Conservation (phyloP, 2,888 invertebrate genomes). For the Sesamia inferens region DNA sequence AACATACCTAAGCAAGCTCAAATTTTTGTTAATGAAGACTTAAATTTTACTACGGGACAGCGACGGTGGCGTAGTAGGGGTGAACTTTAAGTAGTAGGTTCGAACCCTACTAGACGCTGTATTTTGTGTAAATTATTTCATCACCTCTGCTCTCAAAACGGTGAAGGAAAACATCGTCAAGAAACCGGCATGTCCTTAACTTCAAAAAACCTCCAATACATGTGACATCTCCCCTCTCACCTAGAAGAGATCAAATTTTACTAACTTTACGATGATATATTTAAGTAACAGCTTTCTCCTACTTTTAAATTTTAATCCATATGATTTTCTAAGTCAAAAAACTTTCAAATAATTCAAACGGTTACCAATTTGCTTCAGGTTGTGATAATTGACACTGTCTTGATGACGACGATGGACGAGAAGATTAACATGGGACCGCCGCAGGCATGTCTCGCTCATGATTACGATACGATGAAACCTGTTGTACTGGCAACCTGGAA, state of each 20-base stretch:
- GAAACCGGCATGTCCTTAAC: too few relatives aligned
- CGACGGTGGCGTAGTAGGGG: too few relatives aligned
- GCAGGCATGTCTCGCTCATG: conserved; percentile 96
- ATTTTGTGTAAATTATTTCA: too few relatives aligned
- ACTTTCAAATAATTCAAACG: conserved; percentile 3
- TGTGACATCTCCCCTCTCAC: too few relatives aligned
- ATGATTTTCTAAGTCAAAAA: not conserved
- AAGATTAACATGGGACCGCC: conserved; percentile 91
- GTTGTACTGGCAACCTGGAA: conserved; percentile 98
- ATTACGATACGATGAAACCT: conserved; percentile 98
- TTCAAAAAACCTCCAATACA: too few relatives aligned
- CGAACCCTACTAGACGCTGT: too few relatives aligned
- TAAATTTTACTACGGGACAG: not conserved
- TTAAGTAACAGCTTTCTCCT: conserved; percentile 3
- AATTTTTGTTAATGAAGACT: conserved; percentile 31
- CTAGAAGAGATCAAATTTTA: not conserved
- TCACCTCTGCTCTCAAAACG: too few relatives aligned
- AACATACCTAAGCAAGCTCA: conserved; percentile 12
- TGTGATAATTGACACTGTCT: conserved; percentile 96
- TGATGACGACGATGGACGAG: conserved; percentile 95
- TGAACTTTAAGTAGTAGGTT: too few relatives aligned
- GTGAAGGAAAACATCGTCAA: too few relatives aligned
- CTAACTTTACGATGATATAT: conserved; percentile 6
- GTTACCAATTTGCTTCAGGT: conserved; percentile 89
- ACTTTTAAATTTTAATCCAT: not conserved